These are phyloP conservation scores for Cossypha caffra DNA, from an alignment of 2,797 vertebrate genomes.

Conservation along the genomic window DNA sequence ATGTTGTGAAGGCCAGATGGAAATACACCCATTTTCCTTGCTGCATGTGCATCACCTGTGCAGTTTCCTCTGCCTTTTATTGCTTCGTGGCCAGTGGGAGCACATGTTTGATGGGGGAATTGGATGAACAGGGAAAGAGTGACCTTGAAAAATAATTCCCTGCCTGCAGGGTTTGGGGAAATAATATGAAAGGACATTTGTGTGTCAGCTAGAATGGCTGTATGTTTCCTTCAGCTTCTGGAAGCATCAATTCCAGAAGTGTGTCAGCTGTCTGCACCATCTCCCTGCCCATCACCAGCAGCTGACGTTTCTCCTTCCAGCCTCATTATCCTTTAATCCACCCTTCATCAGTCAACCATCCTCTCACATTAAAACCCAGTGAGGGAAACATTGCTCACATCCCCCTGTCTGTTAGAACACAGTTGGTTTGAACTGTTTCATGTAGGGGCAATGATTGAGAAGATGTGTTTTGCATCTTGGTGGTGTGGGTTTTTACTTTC, in stretches of 20 bases:
- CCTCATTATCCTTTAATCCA: neutral
- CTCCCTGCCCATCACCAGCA: neutral
- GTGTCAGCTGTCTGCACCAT: neutral
- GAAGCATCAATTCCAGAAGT: neutral
- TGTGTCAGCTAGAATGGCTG: neutral
- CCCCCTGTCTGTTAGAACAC: neutral
- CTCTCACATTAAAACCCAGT: neutral
- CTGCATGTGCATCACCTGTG: neutral
- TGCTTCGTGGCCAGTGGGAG: neutral
- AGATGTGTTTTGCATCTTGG: neutral
- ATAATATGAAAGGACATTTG: neutral
- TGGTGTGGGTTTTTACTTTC: neutral
- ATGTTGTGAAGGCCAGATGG: neutral
- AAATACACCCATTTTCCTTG: neutral
- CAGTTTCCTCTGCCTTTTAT: neutral
- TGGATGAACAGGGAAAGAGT: neutral
- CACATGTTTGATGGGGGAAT: neutral
- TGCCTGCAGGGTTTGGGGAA: neutral
- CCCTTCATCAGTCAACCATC: neutral
- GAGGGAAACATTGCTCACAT: neutral
- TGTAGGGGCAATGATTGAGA: neutral
- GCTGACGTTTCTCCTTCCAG: neutral
- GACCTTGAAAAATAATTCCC: neutral
- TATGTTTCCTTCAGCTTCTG: neutral
- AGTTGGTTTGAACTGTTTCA: neutral